Evolutionary conservation across 2,113 vertebrate species (phyloP), one percentile per base, ranked within the genome.

Genomic region (Amazona guildingii): DNA sequence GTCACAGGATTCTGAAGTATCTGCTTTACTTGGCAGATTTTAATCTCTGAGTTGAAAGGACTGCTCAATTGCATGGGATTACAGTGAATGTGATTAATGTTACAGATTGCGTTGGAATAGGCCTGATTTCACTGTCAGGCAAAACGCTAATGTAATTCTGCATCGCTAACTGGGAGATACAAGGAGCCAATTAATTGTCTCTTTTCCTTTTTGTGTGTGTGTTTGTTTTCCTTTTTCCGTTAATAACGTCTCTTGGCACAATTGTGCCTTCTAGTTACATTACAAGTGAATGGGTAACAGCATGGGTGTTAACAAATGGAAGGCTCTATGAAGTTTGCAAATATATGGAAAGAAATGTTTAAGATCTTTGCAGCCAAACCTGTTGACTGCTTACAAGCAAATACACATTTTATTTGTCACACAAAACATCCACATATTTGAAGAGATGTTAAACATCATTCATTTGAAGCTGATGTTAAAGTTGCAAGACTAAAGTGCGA

Each of bases 11-110:
- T 97, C 57, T 41, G 29, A 79, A 87, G 55, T 82, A 46, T 27
- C 57, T 48, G 44, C 78, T 87, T 84, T 69, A 52, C 81, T 82
- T 89, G 66, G 62, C 2, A 0, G 62, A n/a, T 39, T 87, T 57
- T 77, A 70, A 76, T 76, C 70, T 82, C 44, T 1, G 2, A 37
- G 11, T 44, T 67, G 57, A 92, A 74, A 92, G 69, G 66, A 31
- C 83, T 92, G 48, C 77, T 96, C 62, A 73, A 1, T 76, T 95
- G 62, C 79, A 62, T 52, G 70, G 49, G 81, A 89, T 96, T 95
- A 76, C 17, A 73, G 74, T 25, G 70, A 68, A 69, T 57, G 62
- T 69, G 87, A 85, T 91, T 91, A 52, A 66, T 76, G 21, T 64
- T 87, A 73, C 62, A 76, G 93, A 94, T 89, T 87, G 77, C 43